These are phyloP conservation scores for Coendou prehensilis DNA, from an alignment of 2,797 vertebrate genomes.

Conservation along the genomic window DNA sequence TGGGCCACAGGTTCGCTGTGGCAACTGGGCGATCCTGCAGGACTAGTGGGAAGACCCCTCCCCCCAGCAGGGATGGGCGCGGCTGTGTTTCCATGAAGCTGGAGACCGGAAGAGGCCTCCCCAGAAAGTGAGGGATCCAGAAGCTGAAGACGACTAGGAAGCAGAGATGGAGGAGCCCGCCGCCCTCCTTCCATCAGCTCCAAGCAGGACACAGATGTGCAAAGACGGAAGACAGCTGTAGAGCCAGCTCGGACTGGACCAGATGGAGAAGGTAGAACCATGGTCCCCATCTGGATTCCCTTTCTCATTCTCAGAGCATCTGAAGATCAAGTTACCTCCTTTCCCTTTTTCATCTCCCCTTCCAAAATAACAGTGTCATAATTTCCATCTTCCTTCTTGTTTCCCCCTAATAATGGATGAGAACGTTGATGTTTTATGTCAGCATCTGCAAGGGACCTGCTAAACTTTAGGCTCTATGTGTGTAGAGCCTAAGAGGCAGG, in stretches of 20 bases:
- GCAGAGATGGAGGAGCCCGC: not conserved
- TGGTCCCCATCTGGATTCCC: not conserved
- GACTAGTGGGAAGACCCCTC: fast-evolving
- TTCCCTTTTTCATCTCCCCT: not conserved
- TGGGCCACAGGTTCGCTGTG: fast-evolving
- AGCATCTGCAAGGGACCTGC: not conserved
- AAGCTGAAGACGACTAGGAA: not conserved
- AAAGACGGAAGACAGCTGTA: not conserved
- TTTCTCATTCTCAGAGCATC: not conserved
- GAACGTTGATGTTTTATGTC: not conserved
- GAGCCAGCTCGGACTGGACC: not conserved
- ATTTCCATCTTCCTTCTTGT: not conserved
- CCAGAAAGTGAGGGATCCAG: not conserved
- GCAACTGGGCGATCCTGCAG: not conserved
- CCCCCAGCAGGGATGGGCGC: fast-evolving
- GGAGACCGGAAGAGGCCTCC: not conserved
- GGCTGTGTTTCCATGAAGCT: not conserved
- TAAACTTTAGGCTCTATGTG: not conserved
- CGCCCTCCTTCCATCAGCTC: not conserved
- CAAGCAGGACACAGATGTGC: not conserved
- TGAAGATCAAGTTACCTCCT: not conserved
- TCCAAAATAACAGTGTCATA: fast-evolving
- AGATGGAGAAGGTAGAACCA: no score
- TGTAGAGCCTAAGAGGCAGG: no score
- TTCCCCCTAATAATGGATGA: no score